phyloP scores from a whole-genome alignment of 1,140 invertebrate genomes.

The Potamilus streckersoni region DNA sequence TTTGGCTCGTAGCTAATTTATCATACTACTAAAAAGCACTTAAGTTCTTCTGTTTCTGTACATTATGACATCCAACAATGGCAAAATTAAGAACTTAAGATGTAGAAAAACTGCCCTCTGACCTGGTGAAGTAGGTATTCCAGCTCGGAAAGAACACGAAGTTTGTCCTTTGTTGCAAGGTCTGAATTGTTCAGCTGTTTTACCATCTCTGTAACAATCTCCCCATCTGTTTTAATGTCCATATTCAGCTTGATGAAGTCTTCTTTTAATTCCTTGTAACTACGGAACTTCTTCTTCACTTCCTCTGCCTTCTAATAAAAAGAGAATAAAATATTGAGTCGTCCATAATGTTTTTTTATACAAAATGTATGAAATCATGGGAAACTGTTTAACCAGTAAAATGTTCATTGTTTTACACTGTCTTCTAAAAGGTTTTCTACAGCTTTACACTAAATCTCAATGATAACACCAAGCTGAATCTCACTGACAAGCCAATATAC shows the following conservation, averaged over 20 bases:
- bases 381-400: no score
- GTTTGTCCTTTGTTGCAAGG: slow-evolving; percentile 66
- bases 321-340: neutral
- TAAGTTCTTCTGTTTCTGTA: neutral
- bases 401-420: no score
- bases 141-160: slow-evolving; percentile 75
- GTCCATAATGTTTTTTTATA: no score
- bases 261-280: slow-evolving; percentile 78
- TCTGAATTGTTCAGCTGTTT: slow-evolving; percentile 68
- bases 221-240: slow-evolving; percentile 76
- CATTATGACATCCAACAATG: neutral
- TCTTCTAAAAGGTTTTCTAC: no score
- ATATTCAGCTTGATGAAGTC: slow-evolving; percentile 75
- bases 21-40: neutral
- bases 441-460: no score
- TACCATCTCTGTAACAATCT: slow-evolving; percentile 76
- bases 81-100: neutral
- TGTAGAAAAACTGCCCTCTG: neutral
- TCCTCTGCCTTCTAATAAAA: slow-evolving; percentile 38
- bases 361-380: no score
- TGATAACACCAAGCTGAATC: no score
- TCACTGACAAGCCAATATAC: no score
- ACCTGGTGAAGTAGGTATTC: slow-evolving; percentile 81
- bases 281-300: slow-evolving; percentile 69
- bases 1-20: no score